Evolutionary conservation across 2,113 vertebrate genomes (phyloP).

Genomic region (Formicarius rufipectus): DNA sequence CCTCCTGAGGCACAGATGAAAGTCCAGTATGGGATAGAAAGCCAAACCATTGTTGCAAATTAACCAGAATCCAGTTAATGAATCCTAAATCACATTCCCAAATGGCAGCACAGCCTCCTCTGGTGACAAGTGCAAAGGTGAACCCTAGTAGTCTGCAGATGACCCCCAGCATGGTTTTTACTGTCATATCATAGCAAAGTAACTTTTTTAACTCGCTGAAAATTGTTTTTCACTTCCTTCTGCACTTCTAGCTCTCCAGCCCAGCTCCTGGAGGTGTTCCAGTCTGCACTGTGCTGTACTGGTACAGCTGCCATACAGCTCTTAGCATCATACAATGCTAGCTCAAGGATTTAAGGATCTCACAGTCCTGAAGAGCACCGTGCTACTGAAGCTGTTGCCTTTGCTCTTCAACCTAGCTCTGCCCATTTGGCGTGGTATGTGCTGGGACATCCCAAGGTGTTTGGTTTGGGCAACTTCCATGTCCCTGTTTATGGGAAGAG

Average conservation of each 20-base stretch:
- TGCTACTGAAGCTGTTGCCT: not conserved
- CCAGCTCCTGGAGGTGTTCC: not conserved
- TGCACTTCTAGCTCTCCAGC: not conserved
- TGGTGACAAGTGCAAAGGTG: slow-evolving; percentile 17
- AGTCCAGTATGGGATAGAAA: not conserved
- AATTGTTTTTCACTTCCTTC: not conserved
- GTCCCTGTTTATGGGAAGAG: not conserved
- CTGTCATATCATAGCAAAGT: not conserved
- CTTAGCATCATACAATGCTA: not conserved
- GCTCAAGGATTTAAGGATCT: not conserved
- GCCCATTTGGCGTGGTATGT: not conserved
- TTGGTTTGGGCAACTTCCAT: not conserved
- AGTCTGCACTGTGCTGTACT: not conserved
- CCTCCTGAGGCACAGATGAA: not conserved
- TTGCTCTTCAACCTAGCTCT: not conserved
- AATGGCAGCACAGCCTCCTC: not conserved
- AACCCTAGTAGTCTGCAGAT: not conserved
- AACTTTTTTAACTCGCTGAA: not conserved
- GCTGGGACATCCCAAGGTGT: not conserved
- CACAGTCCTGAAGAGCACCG: not conserved
- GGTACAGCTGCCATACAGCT: not conserved
- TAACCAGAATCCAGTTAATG: slow-evolving; percentile 7
- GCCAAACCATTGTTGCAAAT: not conserved
- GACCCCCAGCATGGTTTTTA: not conserved
- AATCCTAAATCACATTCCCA: not conserved